Percentiles rank a stretch among this genome's conserved stretches.
These are phyloP conservation scores for Diuraphis noxia DNA, from an alignment of 1,140 invertebrate genomes.

Conservation along the genomic window DNA sequence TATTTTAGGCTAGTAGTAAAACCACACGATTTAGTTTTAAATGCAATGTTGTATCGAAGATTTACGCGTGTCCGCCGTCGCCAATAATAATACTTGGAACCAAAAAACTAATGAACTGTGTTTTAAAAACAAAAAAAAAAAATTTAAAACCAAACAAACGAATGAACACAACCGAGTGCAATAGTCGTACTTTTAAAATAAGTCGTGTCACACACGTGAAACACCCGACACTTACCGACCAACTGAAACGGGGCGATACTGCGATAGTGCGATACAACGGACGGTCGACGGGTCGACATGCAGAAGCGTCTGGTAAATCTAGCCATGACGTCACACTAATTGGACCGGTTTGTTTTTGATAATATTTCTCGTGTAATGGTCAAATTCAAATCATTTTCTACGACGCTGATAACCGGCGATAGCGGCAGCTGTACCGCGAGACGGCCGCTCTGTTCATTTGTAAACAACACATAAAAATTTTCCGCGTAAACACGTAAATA, in stretches of 20 bases:
- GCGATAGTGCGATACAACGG: background rate
- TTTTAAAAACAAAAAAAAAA: background rate
- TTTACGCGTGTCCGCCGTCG: background rate
- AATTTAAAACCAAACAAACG: background rate
- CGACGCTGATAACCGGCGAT: too few species aligned
- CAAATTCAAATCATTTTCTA: background rate
- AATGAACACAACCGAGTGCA: background rate
- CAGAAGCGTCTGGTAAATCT: conserved; percentile 18
- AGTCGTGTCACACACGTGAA: background rate
- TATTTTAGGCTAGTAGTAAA: background rate
- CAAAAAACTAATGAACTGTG: too few species aligned
- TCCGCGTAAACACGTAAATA: background rate
- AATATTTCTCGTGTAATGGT: background rate
- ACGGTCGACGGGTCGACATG: background rate
- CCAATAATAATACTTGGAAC: background rate
- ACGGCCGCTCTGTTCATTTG: background rate
- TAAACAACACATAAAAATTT: background rate
- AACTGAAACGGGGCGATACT: background rate
- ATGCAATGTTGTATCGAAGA: background rate
- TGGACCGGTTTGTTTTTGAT: conserved; percentile 18
- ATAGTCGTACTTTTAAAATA: background rate
- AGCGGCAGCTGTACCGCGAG: background rate
- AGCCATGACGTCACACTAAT: conserved; percentile 19
- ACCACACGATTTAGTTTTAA: background rate
- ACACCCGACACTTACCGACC: background rate